Evolutionary conservation across 2,888 invertebrate species (phyloP), one percentile per base, ranked within the genome.

Genomic region (Brenthis daphne): DNA sequence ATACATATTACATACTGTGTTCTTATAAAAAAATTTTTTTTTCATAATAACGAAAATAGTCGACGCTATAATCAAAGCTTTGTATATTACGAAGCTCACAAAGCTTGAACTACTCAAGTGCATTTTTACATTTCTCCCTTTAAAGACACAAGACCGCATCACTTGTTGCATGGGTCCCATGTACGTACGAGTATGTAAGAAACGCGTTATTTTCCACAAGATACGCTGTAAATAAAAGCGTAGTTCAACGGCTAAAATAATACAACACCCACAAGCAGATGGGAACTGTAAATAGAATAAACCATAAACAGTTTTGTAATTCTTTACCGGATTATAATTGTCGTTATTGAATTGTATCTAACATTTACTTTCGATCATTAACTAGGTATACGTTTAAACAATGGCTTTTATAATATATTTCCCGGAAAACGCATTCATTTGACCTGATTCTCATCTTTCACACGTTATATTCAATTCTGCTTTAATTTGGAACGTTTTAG

Each of bases 391-490:
- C 37, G 57, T 51, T 20, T 61, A 67, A 54, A 57, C 50, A 55
- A 60, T 65, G 29, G 54, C 65, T 48, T 58, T 67, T 68, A 60
- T 70, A 57, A 55, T 43, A 64, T 67, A 78, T 80, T 85, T 88
- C 85, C 87, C 80, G 88, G 84, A 85, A 87, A 80, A 77, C 75
- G 75, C 77, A 80, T 82, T 82, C 76, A 82, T 77, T 83, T 84
- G 82, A 80, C 81, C 81, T 80, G 77, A 78, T 84, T 85, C 86
- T 87, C 87, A 84, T 84, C 80, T 84, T 85, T 82, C 85, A 83
- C 79, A 75, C 75, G 71, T 75, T 75, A 74, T 75, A 74, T 78
- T 77, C 75, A 79, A 76, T 79, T 77, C 77, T 75, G 76, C 73
- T 77, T 74, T 80, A 81, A 87, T 87, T 82, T 83, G 80, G 86